Percentiles rank a stretch among this genome's conserved stretches.
phyloP scores from a whole-genome alignment of 1,140 invertebrate species.

The Drosophila setifemur region DNA sequence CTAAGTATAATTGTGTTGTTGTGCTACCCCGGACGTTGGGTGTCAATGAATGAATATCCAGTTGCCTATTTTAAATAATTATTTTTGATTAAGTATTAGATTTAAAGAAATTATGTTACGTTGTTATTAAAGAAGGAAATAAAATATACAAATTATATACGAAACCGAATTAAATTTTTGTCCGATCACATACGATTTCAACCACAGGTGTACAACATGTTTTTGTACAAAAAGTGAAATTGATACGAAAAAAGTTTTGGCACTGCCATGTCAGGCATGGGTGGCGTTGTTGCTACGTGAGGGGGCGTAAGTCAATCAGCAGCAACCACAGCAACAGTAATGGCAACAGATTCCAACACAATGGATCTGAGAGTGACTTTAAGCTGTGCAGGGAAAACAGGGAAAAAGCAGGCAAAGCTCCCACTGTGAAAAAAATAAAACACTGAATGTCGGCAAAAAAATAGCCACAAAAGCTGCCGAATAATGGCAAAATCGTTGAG shows the following conservation, averaged over 20 bases:
- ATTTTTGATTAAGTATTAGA: not conserved
- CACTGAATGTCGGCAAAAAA: conserved; percentile 22
- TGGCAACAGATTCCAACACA: conserved; percentile 24
- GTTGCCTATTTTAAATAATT: not conserved
- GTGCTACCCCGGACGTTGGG: too few relatives aligned
- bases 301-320: conserved; percentile 52
- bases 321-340: conserved; percentile 22
- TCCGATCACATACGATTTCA: too few relatives aligned
- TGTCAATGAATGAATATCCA: too few relatives aligned
- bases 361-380: conserved; percentile 26
- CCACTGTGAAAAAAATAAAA: too few relatives aligned
- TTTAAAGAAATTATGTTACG: not conserved
- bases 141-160: too few relatives aligned
- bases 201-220: conserved; percentile 14
- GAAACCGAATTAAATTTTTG: not conserved
- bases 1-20: too few relatives aligned
- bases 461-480: conserved; percentile 31
- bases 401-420: conserved; percentile 1
- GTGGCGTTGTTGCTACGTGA: conserved; percentile 24
- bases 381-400: conserved; percentile 9
- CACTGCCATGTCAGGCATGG: too few relatives aligned
- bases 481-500: conserved; percentile 30
- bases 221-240: conserved; percentile 54
- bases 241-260: conserved; percentile 55
- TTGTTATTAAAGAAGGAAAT: not conserved